Base-by-base conservation (phyloP, 2,888 invertebrate genomes). In the Calliopum simillimum region DNA sequence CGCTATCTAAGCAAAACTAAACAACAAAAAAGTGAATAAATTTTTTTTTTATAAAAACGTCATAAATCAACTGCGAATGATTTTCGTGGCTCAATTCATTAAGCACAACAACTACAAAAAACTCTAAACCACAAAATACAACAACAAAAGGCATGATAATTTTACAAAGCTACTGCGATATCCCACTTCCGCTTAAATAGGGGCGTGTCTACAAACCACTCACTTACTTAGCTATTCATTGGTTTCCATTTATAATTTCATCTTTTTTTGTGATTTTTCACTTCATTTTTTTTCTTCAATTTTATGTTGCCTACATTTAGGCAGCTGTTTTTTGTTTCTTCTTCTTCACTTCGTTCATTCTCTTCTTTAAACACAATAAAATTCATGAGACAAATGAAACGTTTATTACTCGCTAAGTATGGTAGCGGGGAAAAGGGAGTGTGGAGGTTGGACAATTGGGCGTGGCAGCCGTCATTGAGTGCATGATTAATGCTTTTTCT, bases 51-150 rank as follows among this genome's bases (percentile, higher is more conserved):
- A 33, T 33, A 33, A 33, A 33, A 33, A 33, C 44, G 21, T 61
- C 61, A 61, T 61, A 61, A 61, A 61, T 61, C 61, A 61, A 61
- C 21, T 21, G 61, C 61, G 46, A 61, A 61, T 61, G 46, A 61
- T 61, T 44, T 61, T 61, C 61, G 61, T 61, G 61, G 61, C 46
- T 61, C 46, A 61, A 49, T 70, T 71, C 43, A 33, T 49, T 44
- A 59, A 49, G 46, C 59, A 73, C 21, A 65, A 46, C 59, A 70
- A 66, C 8, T 64, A 65, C 64, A 43, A 61, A 12, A 58, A 47
- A 49, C 58, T 25, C 58, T 25, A n/a, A 6, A 64, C 11, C 51
- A 19, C 19, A 63, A 63, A n/a, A 63, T 23, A 41, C 46, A 63
- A 21, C 11, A 19, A 47, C 23, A 33, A 19, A 49, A 21, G 49